These are phyloP conservation scores for Meandrusa payeni DNA, from an alignment of 2,888 invertebrate genomes.

Conservation along the genomic window DNA sequence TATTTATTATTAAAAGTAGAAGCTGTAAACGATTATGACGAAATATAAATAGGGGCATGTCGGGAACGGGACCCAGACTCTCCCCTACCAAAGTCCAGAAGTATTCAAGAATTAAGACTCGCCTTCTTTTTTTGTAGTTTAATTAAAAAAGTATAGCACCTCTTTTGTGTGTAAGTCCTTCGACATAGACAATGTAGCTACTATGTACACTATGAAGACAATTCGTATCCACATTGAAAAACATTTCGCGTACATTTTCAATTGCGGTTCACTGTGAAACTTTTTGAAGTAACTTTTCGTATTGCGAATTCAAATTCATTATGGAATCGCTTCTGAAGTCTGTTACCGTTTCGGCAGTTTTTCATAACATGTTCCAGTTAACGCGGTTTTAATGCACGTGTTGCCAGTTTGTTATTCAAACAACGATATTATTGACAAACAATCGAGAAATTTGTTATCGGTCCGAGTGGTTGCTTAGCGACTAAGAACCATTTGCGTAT, in stretches of 20 bases:
- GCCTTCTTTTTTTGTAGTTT: too few relatives aligned
- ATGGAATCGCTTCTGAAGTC: neutral
- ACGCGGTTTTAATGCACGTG: neutral
- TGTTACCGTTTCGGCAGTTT: neutral
- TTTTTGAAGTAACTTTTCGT: neutral
- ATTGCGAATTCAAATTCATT: neutral
- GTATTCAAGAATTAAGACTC: too few relatives aligned
- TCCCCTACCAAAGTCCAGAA: too few relatives aligned
- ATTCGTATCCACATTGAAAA: neutral
- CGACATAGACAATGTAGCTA: neutral
- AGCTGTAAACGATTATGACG: too few relatives aligned
- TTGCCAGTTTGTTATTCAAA: conserved; percentile 10
- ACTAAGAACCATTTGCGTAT: too few relatives aligned
- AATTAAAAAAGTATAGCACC: conserved; percentile 5
- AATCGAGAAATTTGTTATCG: neutral
- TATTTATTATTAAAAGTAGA: too few relatives aligned
- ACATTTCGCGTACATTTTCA: conserved; percentile 4
- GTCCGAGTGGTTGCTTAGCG: too few relatives aligned
- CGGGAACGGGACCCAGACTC: too few relatives aligned
- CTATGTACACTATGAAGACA: neutral
- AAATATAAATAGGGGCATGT: too few relatives aligned
- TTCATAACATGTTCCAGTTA: too few relatives aligned
- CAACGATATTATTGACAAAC: conserved; percentile 5
- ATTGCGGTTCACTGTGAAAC: neutral
- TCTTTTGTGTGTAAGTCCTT: conserved; percentile 13